phyloP scores from a whole-genome alignment of 2,888 invertebrate genomes.

The Dryomyza anilis region DNA sequence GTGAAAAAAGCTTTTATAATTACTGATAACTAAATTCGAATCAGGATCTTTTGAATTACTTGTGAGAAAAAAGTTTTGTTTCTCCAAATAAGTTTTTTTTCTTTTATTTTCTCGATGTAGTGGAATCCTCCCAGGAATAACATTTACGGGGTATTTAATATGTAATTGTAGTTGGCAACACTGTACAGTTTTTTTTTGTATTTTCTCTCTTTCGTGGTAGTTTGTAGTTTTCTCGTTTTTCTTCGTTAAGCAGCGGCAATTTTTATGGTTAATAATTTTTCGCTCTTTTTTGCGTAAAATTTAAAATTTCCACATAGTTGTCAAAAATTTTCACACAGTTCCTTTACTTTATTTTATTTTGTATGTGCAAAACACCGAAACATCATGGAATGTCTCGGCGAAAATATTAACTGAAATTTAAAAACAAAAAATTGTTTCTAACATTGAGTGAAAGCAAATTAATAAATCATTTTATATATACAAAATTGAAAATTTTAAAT shows the following conservation, averaged over 20 bases:
- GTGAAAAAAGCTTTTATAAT: no score
- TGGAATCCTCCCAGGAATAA: no score
- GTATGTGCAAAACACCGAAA: no score
- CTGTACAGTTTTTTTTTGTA: conserved; percentile 8
- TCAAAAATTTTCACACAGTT: conserved; percentile 4
- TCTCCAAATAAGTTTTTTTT: no score
- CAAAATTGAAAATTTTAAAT: conserved; percentile 16
- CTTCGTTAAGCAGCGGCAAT: conserved; percentile 32
- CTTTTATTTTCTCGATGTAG: no score
- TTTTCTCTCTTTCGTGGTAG: conserved; percentile 21
- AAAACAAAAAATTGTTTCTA: no score
- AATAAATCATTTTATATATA: no score
- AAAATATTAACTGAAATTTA: conserved; percentile 15
- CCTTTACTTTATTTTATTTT: neutral
- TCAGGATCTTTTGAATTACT: no score
- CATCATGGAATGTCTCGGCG: neutral
- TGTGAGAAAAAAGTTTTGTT: no score
- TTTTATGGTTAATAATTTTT: conserved; percentile 26
- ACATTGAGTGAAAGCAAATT: conserved; percentile 29
- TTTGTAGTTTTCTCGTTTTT: conserved; percentile 32
- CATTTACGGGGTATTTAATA: no score
- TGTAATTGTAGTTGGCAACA: no score
- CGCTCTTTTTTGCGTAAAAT: conserved; percentile 21
- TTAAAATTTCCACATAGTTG: conserved; percentile 27
- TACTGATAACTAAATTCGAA: no score